Percentiles rank a stretch among this genome's conserved stretches.
Evolutionary conservation across 2,888 invertebrate species (phyloP).

Genomic region (Pristionchus exspectatus): DNA sequence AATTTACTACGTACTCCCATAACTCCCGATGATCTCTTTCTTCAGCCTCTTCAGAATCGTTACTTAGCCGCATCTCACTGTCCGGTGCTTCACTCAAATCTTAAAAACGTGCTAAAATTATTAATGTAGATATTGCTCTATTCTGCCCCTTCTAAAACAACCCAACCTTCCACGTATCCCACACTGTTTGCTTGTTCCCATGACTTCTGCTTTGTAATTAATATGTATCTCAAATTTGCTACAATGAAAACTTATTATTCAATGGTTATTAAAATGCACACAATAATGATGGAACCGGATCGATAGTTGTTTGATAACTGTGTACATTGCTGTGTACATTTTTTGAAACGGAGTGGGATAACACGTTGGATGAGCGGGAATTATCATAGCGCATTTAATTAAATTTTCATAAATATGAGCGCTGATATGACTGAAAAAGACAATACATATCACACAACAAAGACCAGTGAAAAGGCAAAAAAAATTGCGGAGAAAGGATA

Average conservation of each 20-base stretch:
- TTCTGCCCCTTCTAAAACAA: background rate
- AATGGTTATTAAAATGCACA: background rate
- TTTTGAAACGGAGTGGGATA: background rate
- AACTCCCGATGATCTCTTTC: constrained; percentile 13
- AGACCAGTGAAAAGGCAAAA: background rate
- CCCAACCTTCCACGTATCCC: background rate
- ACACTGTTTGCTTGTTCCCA: background rate
- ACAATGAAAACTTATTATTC: constrained; percentile 7
- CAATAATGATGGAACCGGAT: background rate
- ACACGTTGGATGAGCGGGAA: constrained; percentile 18
- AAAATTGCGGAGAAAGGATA: background rate
- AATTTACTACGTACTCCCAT: background rate
- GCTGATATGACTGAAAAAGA: background rate
- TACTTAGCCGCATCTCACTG: background rate
- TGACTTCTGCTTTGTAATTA: background rate
- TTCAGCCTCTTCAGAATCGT: background rate
- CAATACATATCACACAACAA: background rate
- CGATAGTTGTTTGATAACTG: constrained; percentile 2
- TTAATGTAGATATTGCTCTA: background rate
- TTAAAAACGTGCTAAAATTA: background rate
- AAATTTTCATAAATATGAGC: background rate
- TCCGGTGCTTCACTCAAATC: background rate
- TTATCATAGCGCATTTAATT: background rate
- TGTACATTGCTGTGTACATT: background rate
- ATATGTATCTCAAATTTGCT: background rate